These are phyloP conservation scores for Astreopora myriophthalma DNA, from an alignment of 64 coral and sea anemone species.

Conservation along the genomic window DNA sequence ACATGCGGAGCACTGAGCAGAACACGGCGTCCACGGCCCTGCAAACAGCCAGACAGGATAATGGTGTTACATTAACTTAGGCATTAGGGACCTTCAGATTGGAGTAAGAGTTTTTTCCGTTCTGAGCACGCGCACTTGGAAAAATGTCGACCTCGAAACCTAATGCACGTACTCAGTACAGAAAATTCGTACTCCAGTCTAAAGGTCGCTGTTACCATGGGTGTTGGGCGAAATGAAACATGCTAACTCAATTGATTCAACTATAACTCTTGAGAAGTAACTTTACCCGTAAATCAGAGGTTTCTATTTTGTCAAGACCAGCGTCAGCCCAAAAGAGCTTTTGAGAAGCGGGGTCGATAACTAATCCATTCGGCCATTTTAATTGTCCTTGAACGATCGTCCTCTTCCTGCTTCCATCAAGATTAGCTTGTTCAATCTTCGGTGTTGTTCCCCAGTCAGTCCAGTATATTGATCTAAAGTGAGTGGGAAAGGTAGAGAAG, in stretches of 20 bases:
- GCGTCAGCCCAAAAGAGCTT: constrained; percentile 75
- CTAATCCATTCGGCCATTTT: constrained; percentile 80
- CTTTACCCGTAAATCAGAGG: constrained; percentile 58
- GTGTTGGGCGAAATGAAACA: no score
- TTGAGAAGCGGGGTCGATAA: constrained; percentile 37
- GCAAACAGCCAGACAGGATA: neutral
- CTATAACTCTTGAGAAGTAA: no score
- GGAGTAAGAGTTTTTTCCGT: no score
- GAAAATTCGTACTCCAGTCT: no score
- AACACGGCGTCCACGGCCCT: constrained; percentile 43
- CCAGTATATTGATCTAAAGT: constrained; percentile 76
- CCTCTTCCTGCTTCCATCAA: constrained; percentile 7
- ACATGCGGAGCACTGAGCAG: constrained; percentile 16
- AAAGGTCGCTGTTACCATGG: no score
- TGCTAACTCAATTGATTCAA: no score
- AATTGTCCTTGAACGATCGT: constrained; percentile 26
- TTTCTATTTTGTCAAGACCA: constrained; percentile 80
- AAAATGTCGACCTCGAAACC: no score
- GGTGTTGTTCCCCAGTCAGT: constrained; percentile 67
- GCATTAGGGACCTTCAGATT: no score
- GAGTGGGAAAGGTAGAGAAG: neutral
- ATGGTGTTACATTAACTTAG: neutral
- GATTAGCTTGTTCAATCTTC: constrained; percentile 42
- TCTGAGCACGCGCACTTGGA: no score
- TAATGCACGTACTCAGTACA: no score